These are phyloP conservation scores for Ostrea edulis DNA, from an alignment of 1,140 invertebrate genomes.

Conservation along the genomic window DNA sequence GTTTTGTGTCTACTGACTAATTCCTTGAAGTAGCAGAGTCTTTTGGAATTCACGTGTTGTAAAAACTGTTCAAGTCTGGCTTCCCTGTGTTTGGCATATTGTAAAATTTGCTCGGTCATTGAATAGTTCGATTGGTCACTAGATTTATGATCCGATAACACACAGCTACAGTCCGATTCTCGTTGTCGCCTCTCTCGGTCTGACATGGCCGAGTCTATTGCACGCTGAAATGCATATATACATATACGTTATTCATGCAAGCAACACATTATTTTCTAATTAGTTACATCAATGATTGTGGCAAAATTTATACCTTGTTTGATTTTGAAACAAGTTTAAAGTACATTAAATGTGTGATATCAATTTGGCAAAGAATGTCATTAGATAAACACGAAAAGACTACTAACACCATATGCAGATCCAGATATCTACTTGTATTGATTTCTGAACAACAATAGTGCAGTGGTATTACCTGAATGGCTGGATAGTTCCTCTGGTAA, in stretches of 20 bases:
- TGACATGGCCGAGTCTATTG: constrained; percentile 63
- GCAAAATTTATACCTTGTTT: too few species aligned
- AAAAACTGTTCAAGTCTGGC: constrained; percentile 68
- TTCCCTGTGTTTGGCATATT: constrained; percentile 62
- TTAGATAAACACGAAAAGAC: too few species aligned
- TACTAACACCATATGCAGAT: too few species aligned
- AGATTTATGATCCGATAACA: constrained; percentile 21
- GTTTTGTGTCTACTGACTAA: not conserved
- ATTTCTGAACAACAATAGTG: too few species aligned
- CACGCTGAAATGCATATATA: constrained; percentile 60
- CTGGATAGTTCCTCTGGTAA: constrained; percentile 85
- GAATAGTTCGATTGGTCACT: not conserved
- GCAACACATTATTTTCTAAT: too few species aligned
- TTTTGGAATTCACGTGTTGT: constrained; percentile 62
- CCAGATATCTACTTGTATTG: too few species aligned
- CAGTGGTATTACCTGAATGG: constrained; percentile 67
- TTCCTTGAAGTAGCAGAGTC: constrained; percentile 30
- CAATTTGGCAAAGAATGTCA: too few species aligned
- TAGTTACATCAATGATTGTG: too few species aligned
- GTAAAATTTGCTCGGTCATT: constrained; percentile 51
- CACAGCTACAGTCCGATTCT: constrained; percentile 67
- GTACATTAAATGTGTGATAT: too few species aligned
- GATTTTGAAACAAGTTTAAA: too few species aligned
- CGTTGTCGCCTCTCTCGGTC: constrained; percentile 61
- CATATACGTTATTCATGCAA: not conserved